phyloP scores from a whole-genome alignment of 1,140 invertebrate genomes.

The Megalopta genalis region DNA sequence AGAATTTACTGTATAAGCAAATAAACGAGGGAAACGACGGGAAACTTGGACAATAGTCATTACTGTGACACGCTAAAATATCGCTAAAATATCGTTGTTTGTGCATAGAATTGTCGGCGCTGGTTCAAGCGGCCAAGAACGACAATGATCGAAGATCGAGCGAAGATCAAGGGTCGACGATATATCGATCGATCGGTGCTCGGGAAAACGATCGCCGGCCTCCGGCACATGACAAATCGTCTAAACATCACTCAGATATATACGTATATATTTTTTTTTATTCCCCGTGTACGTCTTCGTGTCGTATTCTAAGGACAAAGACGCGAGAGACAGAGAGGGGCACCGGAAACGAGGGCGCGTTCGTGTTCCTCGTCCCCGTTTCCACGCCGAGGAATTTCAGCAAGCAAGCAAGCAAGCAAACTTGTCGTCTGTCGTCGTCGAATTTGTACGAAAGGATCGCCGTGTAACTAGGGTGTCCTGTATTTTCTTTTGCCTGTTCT shows the following conservation, averaged over 20 bases:
- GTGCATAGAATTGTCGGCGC: too few species aligned
- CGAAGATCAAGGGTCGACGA: neutral
- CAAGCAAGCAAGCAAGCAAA: slow-evolving; percentile 58
- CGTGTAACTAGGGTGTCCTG: slow-evolving; percentile 51
- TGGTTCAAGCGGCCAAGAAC: neutral
- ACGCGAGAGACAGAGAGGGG: slow-evolving; percentile 67
- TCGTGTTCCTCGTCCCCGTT: slow-evolving; percentile 52
- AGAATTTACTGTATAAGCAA: too few species aligned
- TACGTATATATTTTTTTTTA: slow-evolving; percentile 25
- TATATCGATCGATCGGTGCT: slow-evolving; percentile 1
- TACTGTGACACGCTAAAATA: too few species aligned
- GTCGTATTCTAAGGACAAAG: slow-evolving; percentile 66
- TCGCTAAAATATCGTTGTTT: too few species aligned
- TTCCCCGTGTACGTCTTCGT: slow-evolving; percentile 73
- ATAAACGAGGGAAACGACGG: too few species aligned
- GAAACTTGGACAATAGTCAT: too few species aligned
- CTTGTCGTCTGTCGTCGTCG: slow-evolving; percentile 60
- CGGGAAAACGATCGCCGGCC: slow-evolving; percentile 20
- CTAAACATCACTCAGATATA: slow-evolving; percentile 51
- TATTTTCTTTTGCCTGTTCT: slow-evolving; percentile 5
- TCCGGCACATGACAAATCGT: slow-evolving; percentile 51
- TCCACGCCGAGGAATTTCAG: slow-evolving; percentile 58
- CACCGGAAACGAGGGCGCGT: slow-evolving; percentile 55
- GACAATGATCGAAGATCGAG: neutral
- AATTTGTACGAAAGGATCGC: slow-evolving; percentile 58